Conservation (phyloP, 2,888 invertebrate genomes). For the Thecocarcelia acutangulata region DNA sequence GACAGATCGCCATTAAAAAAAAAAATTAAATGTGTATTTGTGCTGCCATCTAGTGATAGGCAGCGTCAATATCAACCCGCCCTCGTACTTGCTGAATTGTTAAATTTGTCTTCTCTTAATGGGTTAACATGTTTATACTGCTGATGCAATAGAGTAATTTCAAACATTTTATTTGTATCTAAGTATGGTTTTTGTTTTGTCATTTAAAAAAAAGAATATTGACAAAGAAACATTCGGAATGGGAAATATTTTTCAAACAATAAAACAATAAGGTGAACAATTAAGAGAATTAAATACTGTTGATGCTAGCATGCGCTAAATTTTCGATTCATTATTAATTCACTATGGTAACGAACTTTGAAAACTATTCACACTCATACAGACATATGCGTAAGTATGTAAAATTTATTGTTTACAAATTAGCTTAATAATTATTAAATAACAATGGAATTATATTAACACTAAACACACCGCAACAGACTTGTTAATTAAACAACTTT, state of each 20-base stretch:
- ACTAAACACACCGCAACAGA: not conserved
- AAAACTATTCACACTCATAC: constrained; percentile 21
- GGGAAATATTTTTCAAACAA: constrained; percentile 42
- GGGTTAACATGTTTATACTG: constrained; percentile 46
- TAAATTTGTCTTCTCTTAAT: not conserved
- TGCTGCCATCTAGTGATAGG: no score
- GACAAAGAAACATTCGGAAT: not conserved
- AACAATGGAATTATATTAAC: constrained; percentile 50
- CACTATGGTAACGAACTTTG: not conserved
- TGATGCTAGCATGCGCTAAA: constrained; percentile 29
- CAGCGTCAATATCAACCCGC: no score
- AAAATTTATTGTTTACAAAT: constrained; percentile 61
- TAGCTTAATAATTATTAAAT: constrained; percentile 57
- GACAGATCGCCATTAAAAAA: no score
- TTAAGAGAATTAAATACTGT: constrained; percentile 57
- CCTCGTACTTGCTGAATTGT: no score
- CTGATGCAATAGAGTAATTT: constrained; percentile 45
- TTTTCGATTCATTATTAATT: constrained; percentile 10
- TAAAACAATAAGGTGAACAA: constrained; percentile 59
- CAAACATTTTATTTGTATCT: constrained; percentile 36
- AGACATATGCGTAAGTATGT: not conserved
- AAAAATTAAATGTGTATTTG: no score
- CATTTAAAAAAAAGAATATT: constrained; percentile 19
- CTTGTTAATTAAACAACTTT: not conserved
- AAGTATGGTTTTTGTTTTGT: constrained; percentile 36